Percentiles rank a stretch among this genome's conserved stretches.
Conservation (phyloP, 2,888 invertebrate species). For the Cynaeus angustus region DNA sequence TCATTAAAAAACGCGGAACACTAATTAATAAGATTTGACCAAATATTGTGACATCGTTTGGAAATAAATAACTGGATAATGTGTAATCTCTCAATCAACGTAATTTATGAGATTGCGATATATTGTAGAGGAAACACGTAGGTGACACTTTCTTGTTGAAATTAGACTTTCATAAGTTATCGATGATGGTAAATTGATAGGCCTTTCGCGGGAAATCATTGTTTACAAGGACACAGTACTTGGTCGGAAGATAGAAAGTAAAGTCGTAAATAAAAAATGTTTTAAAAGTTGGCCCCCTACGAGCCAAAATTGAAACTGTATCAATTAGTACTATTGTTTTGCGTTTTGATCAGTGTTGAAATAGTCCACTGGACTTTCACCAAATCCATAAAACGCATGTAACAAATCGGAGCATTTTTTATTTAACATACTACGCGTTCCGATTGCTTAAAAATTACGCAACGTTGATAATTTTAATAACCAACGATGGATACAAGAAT, state of each 20-base stretch:
- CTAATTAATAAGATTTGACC: slow-evolving; percentile 1
- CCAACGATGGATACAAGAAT: background rate
- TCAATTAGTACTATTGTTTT: background rate
- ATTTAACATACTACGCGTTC: background rate
- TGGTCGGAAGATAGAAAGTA: background rate
- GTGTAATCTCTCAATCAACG: slow-evolving; percentile 1
- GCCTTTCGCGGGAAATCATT: background rate
- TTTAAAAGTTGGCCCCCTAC: background rate
- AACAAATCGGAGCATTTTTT: slow-evolving; percentile 15
- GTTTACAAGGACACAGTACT: background rate
- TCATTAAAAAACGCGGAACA: slow-evolving; percentile 3
- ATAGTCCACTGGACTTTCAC: slow-evolving; percentile 11
- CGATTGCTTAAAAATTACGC: slow-evolving; percentile 8
- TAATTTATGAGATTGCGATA: slow-evolving; percentile 5
- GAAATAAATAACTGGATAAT: slow-evolving; percentile 3
- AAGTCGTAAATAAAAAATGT: background rate
- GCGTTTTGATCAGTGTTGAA: background rate
- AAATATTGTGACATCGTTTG: slow-evolving; percentile 8
- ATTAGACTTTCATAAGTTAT: slow-evolving; percentile 1
- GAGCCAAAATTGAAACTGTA: background rate
- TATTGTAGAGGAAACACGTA: background rate
- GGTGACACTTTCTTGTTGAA: slow-evolving; percentile 4
- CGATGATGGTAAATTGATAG: background rate
- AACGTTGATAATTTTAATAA: background rate
- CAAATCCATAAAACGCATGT: slow-evolving; percentile 14